Percentiles rank a stretch among this genome's conserved stretches.
These are phyloP conservation scores for Cecidostiba fungosa DNA, from an alignment of 2,888 invertebrate species.

Conservation along the genomic window DNA sequence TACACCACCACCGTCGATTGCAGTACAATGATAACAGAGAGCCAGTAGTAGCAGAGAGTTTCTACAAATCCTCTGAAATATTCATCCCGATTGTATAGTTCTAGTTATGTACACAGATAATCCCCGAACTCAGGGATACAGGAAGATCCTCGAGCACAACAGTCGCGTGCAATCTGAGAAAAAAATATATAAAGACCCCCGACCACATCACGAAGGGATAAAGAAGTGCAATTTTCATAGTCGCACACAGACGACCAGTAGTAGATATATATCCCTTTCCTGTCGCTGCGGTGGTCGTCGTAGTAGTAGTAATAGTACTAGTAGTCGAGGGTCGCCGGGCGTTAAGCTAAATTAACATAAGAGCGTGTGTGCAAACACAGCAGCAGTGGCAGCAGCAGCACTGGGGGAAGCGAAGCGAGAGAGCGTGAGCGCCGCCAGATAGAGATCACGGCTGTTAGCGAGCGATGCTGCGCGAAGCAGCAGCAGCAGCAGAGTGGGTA, in stretches of 20 bases:
- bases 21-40: too few species aligned
- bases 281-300: neutral
- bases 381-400: slow-evolving; percentile 58
- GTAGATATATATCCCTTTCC: neutral
- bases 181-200: neutral
- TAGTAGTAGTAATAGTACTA: neutral
- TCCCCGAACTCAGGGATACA: neutral
- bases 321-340: slow-evolving; percentile 70
- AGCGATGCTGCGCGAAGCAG: slow-evolving; percentile 64
- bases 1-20: neutral
- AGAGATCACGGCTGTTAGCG: slow-evolving; percentile 64
- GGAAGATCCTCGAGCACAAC: neutral
- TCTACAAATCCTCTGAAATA: too few species aligned
- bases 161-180: slow-evolving; percentile 1
- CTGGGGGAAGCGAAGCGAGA: slow-evolving; percentile 61
- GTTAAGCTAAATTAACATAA: slow-evolving; percentile 80
- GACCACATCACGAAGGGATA: neutral
- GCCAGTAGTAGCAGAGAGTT: too few species aligned
- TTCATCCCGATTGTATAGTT: neutral
- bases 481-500: too few species aligned
- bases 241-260: neutral
- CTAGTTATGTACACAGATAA: neutral
- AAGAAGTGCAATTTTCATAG: slow-evolving; percentile 51
- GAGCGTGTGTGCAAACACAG: slow-evolving; percentile 80
- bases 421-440: slow-evolving; percentile 60